Base-by-base conservation (phyloP, 1,140 invertebrate genomes). In the Anoplolepis gracilipes region DNA sequence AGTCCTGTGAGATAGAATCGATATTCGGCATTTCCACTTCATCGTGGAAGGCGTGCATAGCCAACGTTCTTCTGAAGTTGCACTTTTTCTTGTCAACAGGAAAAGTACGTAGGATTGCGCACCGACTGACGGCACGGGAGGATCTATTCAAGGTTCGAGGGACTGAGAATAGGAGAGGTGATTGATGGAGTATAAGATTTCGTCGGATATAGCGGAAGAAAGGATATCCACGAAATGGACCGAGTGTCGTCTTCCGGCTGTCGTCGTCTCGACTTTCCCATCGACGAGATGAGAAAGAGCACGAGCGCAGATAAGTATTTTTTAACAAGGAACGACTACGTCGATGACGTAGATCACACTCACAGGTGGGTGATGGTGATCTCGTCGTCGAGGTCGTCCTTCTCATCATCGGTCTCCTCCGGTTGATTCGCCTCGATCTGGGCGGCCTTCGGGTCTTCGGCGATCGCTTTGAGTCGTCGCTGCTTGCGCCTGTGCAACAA, bases 281-380 rank as follows among this genome's bases (percentile, higher is more conserved):
- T 82, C 78, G 78, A 82, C 49, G 42, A 65, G 53, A 72, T n/a
- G 67, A 39, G 33, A 69, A 42, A 79, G 42, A 30, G 13, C n/a
- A 30, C 30, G 75, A 30, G 19, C 28, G 42, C n/a, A 25, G 11
- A 59, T 25, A n/a, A 39, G 30, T 25, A 76, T 7, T 25, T 59
- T n/a, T 59, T 36, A 59, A 75, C 2, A n/a, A 78, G 39, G 7
- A 49, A 78, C 28, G 39, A 78, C 28, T 65, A 65, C 19, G 36
- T 77, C 73, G 55, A 73, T 10, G 49, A n/a, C 7, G 69, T 11
- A 8, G 22, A 28, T 33, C 39, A 39, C 39, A 39, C 87, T 96
- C 96, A 98, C 88, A 98, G 96, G 94, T 98, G 97, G 57, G 97
- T 98, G 89, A 98, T 97, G 90, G 98, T 97, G 92, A 98, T 98